phyloP scores from a whole-genome alignment of 2,888 invertebrate genomes.

The Thera britannica region DNA sequence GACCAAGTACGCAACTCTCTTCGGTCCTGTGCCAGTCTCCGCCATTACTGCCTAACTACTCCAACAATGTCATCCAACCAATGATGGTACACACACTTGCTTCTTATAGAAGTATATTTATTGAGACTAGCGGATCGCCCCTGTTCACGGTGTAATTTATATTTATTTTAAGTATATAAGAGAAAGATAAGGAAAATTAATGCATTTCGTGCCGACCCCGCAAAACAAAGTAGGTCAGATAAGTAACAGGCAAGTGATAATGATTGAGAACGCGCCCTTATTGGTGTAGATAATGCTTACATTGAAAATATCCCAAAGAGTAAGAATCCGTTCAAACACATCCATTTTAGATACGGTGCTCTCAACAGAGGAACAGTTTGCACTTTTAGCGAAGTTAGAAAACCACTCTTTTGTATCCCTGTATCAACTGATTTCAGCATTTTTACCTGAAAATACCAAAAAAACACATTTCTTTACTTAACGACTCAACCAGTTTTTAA shows the following conservation, averaged over 20 bases:
- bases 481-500: no score
- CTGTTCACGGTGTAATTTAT: no score
- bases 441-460: constrained; percentile 58
- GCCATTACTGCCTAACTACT: no score
- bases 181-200: no score
- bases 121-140: no score
- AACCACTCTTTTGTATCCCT: constrained; percentile 51
- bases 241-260: background rate
- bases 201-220: background rate
- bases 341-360: constrained; percentile 81
- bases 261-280: background rate
- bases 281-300: constrained; percentile 68
- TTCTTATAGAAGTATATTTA: no score
- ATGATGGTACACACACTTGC: no score
- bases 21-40: no score
- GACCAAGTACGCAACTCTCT: no score
- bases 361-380: constrained; percentile 84
- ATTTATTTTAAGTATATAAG: no score
- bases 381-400: constrained; percentile 69
- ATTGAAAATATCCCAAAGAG: constrained; percentile 87
- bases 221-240: background rate
- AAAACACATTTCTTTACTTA: background rate
- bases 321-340: constrained; percentile 81
- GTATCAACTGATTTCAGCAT: constrained; percentile 51
- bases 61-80: no score